These are phyloP conservation scores for Homarus gammarus DNA, from an alignment of 2,888 invertebrate species.

Conservation along the genomic window DNA sequence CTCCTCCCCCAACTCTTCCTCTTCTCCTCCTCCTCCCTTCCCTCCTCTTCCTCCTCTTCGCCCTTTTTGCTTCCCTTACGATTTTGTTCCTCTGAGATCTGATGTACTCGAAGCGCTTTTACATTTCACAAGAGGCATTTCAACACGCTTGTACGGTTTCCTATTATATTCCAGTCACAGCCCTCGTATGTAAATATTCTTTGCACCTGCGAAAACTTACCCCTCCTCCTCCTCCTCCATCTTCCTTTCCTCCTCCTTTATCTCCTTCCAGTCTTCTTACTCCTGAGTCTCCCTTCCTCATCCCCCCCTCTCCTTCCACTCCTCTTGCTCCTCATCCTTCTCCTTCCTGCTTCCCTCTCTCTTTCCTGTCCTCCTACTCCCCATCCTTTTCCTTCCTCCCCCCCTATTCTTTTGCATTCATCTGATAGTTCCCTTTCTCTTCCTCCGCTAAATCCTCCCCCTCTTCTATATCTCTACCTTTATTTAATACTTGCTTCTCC, in stretches of 20 bases:
- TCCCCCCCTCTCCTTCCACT: not conserved
- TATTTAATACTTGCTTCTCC: too few relatives aligned
- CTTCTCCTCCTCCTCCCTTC: too few relatives aligned
- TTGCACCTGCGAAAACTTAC: conserved; percentile 34
- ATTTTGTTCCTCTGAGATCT: not conserved
- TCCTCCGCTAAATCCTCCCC: too few relatives aligned
- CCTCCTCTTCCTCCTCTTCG: too few relatives aligned
- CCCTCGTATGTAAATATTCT: conserved; percentile 41
- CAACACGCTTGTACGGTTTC: conserved; percentile 5
- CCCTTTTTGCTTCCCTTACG: too few relatives aligned
- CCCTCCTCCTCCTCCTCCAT: not conserved
- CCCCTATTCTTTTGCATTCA: not conserved
- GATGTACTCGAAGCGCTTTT: not conserved
- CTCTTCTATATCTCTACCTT: too few relatives aligned
- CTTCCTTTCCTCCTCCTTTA: not conserved
- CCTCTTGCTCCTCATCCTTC: too few relatives aligned
- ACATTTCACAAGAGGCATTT: conserved; percentile 27
- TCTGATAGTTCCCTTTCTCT: too few relatives aligned
- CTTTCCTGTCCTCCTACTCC: not conserved
- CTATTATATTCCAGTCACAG: conserved; percentile 38
- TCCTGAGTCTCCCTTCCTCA: too few relatives aligned
- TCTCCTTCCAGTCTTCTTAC: too few relatives aligned
- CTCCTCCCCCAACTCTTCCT: too few relatives aligned
- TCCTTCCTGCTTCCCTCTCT: too few relatives aligned
- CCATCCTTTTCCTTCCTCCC: not conserved